Base-by-base conservation (phyloP, 2,888 invertebrate species). In the Harpalus rufipes region DNA sequence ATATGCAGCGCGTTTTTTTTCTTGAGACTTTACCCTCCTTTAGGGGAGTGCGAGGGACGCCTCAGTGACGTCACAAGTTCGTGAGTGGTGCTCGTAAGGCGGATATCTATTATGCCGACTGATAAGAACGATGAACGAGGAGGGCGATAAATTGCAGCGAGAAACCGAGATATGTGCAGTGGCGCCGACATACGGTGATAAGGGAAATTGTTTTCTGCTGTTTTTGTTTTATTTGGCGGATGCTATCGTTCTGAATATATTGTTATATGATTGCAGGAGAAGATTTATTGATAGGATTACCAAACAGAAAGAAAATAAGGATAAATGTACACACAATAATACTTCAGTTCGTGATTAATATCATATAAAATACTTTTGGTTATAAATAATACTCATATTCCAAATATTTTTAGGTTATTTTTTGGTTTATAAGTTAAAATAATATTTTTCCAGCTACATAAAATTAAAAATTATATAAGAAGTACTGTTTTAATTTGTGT, bases 51-150 rank as follows among this genome's bases (percentile, higher is more conserved):
- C 72, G 14, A 8, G 44, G 18, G 21, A 7, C n/a, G 72, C 72
- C 72, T 41, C 18, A 44, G 10, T 74, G 72, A 74, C 72, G 72
- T 74, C 72, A 74, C 72, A 16, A 12, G 56, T 82, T 72, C 82
- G 82, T 83, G 83, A 83, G 63, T 59, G 83, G 59, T 76, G 74
- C 83, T 83, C 83, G 61, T 74, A 83, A 32, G 83, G 76, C 76
- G 76, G 83, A 83, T 76, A 83, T 83, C 83, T 83, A 83, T 83
- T 83, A 83, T 83, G 83, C 83, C 76, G 72, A 83, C 83, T 83
- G 83, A 83, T 83, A 83, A 83, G 76, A 83, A 74, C 83, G 74
- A 83, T 83, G 83, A 83, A 83, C 83, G 83, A 59, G 72, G 44
- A 74, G 41, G 41, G 44, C 76, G 83, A 83, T 83, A 83, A 83